Base-by-base conservation (phyloP, 2,888 invertebrate genomes). In the Chesias legatella region DNA sequence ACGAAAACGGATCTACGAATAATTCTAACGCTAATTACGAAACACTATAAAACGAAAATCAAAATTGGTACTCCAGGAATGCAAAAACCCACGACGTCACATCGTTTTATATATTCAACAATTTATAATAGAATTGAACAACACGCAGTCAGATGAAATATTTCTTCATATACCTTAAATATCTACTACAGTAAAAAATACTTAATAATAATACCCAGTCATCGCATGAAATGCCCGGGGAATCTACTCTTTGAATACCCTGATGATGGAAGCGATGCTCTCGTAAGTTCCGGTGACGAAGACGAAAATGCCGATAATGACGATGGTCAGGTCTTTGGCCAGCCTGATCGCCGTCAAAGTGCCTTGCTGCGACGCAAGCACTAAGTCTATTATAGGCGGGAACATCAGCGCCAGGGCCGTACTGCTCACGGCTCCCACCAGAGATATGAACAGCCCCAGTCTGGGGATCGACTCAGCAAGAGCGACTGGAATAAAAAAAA, bases 371-470 rank as follows among this genome's bases (percentile, higher is more conserved):
- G 92, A 93, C 43, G 89, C 83, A 0, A 91, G 89, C 3, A 96
- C 93, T 52, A 97, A 83, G 62, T 98, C 95, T 48, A 98, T 92
- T 39, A 96, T 89, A 0, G 97, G 95, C 1, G 98, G 98, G 67
- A 98, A 94, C 25, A 98, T 90, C 23, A 98, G 89, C 0, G 97
- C 97, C 48, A 98, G 80, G 0, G 95, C 92, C 3, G 97, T 94
- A 56, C 96, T 95, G 68, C 96, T 95, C 0, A 98, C 90, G 0
- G 98, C 96, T 3, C 98, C 98, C 17, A 98, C 95, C 48, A 98
- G 78, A 0, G 97, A 97, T 56, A 98, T 98, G 79, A 98, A 95
- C 1, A 96, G 85, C 1, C 94, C 93, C 48, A 98, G 81, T 56
- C 95, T 91, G 0, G 98, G 98, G 42, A 98, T 94, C 1, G 94